Percentiles rank a stretch among this genome's conserved stretches.
phyloP scores from a whole-genome alignment of 2,113 vertebrate genomes.

The Notechis scutatus region DNA sequence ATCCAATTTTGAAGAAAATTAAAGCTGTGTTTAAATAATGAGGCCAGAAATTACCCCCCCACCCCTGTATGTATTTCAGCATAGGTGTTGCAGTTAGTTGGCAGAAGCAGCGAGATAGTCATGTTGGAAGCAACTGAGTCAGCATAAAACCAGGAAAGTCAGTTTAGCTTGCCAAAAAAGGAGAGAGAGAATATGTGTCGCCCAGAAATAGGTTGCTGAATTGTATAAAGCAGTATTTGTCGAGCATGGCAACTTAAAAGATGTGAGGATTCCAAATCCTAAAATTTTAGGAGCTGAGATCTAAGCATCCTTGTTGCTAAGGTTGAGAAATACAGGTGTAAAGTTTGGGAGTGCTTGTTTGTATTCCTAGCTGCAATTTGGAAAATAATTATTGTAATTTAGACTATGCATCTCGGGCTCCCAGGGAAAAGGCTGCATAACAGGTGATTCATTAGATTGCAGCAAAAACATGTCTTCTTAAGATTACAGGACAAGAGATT shows the following conservation, averaged over 20 bases:
- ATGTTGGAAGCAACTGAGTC: not conserved
- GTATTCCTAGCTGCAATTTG: not conserved
- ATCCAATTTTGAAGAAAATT: not conserved
- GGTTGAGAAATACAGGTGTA: not conserved
- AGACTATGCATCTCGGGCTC: not conserved
- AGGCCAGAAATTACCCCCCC: not conserved
- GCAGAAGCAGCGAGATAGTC: not conserved
- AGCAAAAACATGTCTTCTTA: not conserved
- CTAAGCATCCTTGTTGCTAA: not conserved
- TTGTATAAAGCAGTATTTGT: not conserved
- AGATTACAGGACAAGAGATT: not conserved
- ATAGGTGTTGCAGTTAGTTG: not conserved
- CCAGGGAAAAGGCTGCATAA: not conserved
- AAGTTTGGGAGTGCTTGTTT: not conserved
- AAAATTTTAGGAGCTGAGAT: not conserved
- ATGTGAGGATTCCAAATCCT: not conserved
- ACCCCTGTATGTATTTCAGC: not conserved
- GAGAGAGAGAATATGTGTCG: not conserved
- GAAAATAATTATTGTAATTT: not conserved
- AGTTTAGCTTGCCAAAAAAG: not conserved
- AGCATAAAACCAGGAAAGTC: not conserved
- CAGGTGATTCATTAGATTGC: not conserved
- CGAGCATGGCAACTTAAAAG: not conserved
- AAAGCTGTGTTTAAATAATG: not conserved
- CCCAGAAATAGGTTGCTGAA: not conserved